Conservation (phyloP, 2,797 vertebrate genomes). For the Hemibagrus guttatus region DNA sequence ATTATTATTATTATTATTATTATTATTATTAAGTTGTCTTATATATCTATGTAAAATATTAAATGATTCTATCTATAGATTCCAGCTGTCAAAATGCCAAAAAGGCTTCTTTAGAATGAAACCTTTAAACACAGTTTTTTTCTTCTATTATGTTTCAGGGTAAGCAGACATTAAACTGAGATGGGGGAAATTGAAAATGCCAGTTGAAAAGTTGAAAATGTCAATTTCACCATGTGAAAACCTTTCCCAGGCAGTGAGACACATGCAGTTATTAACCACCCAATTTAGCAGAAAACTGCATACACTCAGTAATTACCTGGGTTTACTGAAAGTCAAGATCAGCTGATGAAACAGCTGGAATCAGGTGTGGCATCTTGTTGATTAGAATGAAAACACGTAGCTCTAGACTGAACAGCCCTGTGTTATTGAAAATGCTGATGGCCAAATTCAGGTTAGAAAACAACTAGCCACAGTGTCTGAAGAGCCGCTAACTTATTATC, state of each 20-base stretch:
- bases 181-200: neutral
- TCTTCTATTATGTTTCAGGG: neutral
- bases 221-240: neutral
- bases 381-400: too few relatives aligned
- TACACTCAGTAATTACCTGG: neutral
- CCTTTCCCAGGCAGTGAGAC: neutral
- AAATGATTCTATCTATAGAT: neutral
- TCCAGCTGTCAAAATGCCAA: neutral
- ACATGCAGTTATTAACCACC: neutral
- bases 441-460: neutral
- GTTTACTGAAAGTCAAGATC: too few relatives aligned
- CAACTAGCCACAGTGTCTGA: neutral
- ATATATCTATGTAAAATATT: neutral
- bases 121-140: neutral
- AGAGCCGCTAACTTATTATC: neutral
- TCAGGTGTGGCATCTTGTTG: too few relatives aligned
- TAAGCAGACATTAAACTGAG: neutral
- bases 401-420: too few relatives aligned
- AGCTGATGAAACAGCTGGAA: too few relatives aligned
- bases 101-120: neutral
- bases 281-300: conserved; percentile 1
- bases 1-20: too few relatives aligned
- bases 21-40: neutral
- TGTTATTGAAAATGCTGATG: neutral
- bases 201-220: too few relatives aligned